Percentiles rank a stretch among this genome's conserved stretches.
Evolutionary conservation across 2,888 invertebrate genomes (phyloP).

Genomic region (Oasisia sp.): DNA sequence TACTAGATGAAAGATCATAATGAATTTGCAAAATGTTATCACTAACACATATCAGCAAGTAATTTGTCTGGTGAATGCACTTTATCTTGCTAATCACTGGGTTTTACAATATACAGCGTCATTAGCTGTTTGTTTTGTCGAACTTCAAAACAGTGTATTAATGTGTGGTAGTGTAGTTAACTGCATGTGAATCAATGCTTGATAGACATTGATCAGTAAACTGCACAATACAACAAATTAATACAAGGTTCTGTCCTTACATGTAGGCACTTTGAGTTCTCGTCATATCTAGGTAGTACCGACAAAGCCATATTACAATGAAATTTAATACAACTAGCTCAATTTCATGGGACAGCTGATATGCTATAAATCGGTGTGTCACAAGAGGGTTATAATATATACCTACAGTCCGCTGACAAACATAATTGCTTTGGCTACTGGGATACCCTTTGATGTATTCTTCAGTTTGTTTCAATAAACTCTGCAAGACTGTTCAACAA

Average conservation of each 20-base stretch:
- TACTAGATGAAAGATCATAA: background rate
- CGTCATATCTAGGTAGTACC: background rate
- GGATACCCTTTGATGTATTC: too few relatives aligned
- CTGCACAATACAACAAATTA: background rate
- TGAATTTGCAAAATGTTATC: background rate
- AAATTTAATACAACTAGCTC: background rate
- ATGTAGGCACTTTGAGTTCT: background rate
- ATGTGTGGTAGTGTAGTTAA: background rate
- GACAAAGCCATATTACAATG: background rate
- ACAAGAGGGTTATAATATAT: background rate
- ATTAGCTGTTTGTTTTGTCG: constrained; percentile 6
- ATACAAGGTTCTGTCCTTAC: background rate
- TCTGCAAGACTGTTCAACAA: too few relatives aligned
- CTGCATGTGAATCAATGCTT: background rate
- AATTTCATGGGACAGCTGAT: background rate
- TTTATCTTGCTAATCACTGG: background rate
- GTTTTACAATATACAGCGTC: background rate
- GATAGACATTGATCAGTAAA: background rate
- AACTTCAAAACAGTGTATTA: background rate
- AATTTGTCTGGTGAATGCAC: background rate
- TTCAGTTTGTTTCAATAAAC: too few relatives aligned
- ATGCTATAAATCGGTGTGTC: background rate
- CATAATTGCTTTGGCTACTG: too few relatives aligned
- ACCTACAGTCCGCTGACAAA: too few relatives aligned
- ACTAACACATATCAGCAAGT: background rate